Evolutionary conservation across 2,888 invertebrate genomes (phyloP).

Genomic region (Hypselothyrea guttata): DNA sequence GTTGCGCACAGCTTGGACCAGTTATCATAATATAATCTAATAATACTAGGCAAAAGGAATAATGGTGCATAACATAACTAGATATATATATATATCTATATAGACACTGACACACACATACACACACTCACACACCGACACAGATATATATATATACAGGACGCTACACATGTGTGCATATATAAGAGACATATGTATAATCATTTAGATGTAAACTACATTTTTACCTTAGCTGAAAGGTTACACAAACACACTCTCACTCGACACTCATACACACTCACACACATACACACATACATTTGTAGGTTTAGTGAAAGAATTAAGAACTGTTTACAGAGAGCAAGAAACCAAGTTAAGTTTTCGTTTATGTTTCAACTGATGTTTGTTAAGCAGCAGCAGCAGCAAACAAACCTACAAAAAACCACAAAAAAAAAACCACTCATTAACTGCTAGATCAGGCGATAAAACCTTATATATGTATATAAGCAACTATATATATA

Average conservation of each 20-base stretch:
- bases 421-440: constrained; percentile 31
- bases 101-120: constrained; percentile 21
- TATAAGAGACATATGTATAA: constrained; percentile 30
- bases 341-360: constrained; percentile 61
- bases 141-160: constrained; percentile 15
- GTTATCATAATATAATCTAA: constrained; percentile 71
- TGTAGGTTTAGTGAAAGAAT: constrained; percentile 46
- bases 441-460: constrained; percentile 28
- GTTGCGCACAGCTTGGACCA: constrained; percentile 65
- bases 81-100: too few species aligned
- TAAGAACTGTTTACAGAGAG: constrained; percentile 21
- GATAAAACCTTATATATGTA: too few species aligned
- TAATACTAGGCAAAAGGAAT: constrained; percentile 66
- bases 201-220: constrained; percentile 56
- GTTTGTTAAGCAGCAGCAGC: constrained; percentile 15
- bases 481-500: too few species aligned
- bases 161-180: constrained; percentile 21
- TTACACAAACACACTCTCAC: constrained; percentile 1
- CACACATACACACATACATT: constrained; percentile 13
- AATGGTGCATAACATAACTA: constrained; percentile 69
- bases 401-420: constrained; percentile 6
- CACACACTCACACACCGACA: constrained; percentile 19
- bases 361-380: constrained; percentile 55
- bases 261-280: constrained; percentile 15
- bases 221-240: constrained; percentile 28